phyloP scores from a whole-genome alignment of 2,888 invertebrate species.

The Sceliomorpha sp. region DNA sequence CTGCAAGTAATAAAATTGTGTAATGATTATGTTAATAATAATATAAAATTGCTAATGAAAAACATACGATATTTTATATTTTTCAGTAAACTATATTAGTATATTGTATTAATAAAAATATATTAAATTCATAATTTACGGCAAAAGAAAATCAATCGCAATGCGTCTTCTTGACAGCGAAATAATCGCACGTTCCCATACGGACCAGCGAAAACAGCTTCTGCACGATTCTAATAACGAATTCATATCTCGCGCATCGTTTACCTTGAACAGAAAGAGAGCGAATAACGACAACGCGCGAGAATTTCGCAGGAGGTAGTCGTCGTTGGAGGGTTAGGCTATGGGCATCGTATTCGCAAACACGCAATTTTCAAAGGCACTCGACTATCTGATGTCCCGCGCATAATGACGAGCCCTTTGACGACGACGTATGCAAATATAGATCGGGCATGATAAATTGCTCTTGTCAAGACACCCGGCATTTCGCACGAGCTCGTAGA shows the following conservation, averaged over 20 bases:
- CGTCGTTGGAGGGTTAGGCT: constrained; percentile 40
- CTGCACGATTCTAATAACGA: constrained; percentile 44
- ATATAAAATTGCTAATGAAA: too few relatives aligned
- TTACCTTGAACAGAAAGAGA: constrained; percentile 67
- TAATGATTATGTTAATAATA: too few relatives aligned
- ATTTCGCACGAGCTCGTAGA: constrained; percentile 78
- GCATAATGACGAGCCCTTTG: constrained; percentile 76
- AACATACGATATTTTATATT: too few relatives aligned
- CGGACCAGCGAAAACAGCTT: too few relatives aligned
- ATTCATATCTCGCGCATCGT: constrained; percentile 73
- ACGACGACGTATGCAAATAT: constrained; percentile 80
- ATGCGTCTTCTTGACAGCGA: too few relatives aligned
- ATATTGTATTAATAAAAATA: too few relatives aligned
- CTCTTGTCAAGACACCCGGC: constrained; percentile 79
- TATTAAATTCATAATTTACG: too few relatives aligned
- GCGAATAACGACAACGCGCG: constrained; percentile 48
- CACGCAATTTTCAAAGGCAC: constrained; percentile 80
- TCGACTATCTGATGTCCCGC: constrained; percentile 78
- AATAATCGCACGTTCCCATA: too few relatives aligned
- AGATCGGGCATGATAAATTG: constrained; percentile 80
- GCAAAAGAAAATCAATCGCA: too few relatives aligned
- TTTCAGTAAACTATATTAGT: too few relatives aligned
- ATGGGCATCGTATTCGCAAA: constrained; percentile 76
- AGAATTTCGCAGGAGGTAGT: constrained; percentile 56
- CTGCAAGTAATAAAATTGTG: too few relatives aligned